A percentile compares a stretch with the other conserved stretches of the same genome.
Conservation (phyloP, 2,797 vertebrate genomes). For the Spinus olivaceus region DNA sequence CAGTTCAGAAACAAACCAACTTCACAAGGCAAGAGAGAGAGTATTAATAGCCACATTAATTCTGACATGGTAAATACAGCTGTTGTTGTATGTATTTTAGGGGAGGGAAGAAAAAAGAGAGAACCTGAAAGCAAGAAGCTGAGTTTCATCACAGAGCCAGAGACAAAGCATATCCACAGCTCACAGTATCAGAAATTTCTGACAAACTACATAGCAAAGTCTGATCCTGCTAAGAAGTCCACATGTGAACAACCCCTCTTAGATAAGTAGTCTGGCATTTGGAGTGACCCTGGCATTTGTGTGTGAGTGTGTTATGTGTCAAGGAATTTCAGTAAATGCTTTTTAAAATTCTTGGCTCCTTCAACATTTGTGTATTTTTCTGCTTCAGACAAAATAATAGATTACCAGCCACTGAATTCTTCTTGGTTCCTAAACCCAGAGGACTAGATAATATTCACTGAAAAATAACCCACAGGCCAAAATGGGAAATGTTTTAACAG, state of each 20-base stretch:
- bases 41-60: conserved; percentile 9
- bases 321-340: conserved; percentile 19
- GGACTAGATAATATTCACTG: conserved; percentile 13
- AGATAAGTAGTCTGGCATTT: conserved; percentile 22
- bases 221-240: not conserved
- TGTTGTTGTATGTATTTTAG: not conserved
- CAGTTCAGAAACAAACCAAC: not conserved
- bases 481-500: conserved; percentile 19
- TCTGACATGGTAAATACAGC: not conserved
- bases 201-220: not conserved
- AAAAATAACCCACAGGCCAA: conserved; percentile 6
- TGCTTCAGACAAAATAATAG: not conserved
- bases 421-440: not conserved
- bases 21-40: not conserved
- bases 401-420: not conserved
- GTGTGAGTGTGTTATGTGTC: not conserved
- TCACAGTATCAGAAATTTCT: not conserved
- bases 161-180: not conserved
- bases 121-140: not conserved
- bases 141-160: not conserved
- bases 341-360: not conserved
- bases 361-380: not conserved
- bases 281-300: not conserved
- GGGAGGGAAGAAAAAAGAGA: not conserved
- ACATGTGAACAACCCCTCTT: not conserved